These are phyloP conservation scores for Tenebrosternarchus preto DNA, from an alignment of 2,113 vertebrate genomes.

Conservation along the genomic window DNA sequence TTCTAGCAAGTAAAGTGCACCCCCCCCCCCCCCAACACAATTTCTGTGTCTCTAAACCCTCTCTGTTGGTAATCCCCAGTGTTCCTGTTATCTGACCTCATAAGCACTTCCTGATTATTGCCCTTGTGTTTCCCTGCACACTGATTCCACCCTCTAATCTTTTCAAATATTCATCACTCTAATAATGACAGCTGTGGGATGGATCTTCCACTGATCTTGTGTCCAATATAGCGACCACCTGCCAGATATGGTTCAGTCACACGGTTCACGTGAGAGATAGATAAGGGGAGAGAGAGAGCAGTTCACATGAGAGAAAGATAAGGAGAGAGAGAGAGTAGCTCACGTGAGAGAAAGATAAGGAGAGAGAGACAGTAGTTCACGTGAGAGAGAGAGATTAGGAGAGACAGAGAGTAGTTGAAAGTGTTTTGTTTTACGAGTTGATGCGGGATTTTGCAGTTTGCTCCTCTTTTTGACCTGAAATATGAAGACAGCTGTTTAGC, in stretches of 20 bases:
- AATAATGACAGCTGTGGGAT: conserved; percentile 58
- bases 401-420: not conserved
- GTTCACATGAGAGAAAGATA: not conserved
- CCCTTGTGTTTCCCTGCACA: conserved; percentile 36
- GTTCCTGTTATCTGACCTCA: conserved; percentile 42
- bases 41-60: conserved; percentile 1
- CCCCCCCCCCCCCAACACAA: conserved; percentile 4
- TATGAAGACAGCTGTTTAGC: conserved; percentile 50
- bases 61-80: conserved; percentile 15
- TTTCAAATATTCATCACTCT: conserved; percentile 51
- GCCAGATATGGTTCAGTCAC: conserved; percentile 33
- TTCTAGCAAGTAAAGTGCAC: not conserved
- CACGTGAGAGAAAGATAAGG: not conserved
- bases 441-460: conserved; percentile 30
- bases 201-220: conserved; percentile 36
- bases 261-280: not conserved
- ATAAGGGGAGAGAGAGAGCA: conserved; percentile 3
- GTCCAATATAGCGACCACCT: conserved; percentile 54
- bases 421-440: conserved; percentile 30
- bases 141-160: conserved; percentile 44
- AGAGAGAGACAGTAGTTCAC: not conserved
- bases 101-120: conserved; percentile 50
- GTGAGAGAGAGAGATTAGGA: not conserved
- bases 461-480: conserved; percentile 43
- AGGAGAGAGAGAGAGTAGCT: conserved; percentile 14